Percentiles rank a stretch among this genome's conserved stretches.
phyloP scores from a whole-genome alignment of 2,113 vertebrate species.

The Dasyornis broadbenti region DNA sequence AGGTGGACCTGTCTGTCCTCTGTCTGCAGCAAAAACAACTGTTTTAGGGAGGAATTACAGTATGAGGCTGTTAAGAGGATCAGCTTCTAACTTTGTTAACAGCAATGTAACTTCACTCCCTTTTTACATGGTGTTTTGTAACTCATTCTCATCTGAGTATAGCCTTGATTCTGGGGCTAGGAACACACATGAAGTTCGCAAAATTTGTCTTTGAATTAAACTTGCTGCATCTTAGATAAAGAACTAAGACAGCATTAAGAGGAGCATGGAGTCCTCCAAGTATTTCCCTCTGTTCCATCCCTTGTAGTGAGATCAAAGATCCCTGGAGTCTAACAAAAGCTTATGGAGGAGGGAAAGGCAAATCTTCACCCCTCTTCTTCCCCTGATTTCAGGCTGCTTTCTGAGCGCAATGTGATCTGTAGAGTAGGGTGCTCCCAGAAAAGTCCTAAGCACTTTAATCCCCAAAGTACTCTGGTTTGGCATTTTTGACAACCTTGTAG shows the following conservation, averaged over 20 bases:
- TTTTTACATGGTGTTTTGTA: not conserved
- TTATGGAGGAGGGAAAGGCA: not conserved
- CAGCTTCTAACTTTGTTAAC: not conserved
- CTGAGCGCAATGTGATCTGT: not conserved
- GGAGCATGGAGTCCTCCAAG: not conserved
- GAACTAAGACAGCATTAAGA: not conserved
- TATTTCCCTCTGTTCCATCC: not conserved
- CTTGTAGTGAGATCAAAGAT: constrained; percentile 6
- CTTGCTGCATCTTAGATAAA: constrained; percentile 3
- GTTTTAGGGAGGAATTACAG: not conserved
- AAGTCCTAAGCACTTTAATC: not conserved
- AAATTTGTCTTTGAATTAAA: constrained; percentile 4
- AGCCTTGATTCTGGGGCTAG: not conserved
- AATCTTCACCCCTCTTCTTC: not conserved
- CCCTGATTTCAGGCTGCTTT: not conserved
- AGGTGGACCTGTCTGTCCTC: not conserved
- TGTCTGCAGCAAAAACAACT: not conserved
- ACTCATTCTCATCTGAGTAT: not conserved
- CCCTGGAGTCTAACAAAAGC: not conserved
- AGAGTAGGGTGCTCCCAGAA: not conserved
- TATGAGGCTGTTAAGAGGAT: not conserved
- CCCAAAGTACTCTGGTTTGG: not conserved
- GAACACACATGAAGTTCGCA: constrained; percentile 1
- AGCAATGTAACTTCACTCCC: not conserved
- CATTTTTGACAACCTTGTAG: not conserved